phyloP scores from a whole-genome alignment of 2,888 invertebrate species.

The Rotaria macrura region DNA sequence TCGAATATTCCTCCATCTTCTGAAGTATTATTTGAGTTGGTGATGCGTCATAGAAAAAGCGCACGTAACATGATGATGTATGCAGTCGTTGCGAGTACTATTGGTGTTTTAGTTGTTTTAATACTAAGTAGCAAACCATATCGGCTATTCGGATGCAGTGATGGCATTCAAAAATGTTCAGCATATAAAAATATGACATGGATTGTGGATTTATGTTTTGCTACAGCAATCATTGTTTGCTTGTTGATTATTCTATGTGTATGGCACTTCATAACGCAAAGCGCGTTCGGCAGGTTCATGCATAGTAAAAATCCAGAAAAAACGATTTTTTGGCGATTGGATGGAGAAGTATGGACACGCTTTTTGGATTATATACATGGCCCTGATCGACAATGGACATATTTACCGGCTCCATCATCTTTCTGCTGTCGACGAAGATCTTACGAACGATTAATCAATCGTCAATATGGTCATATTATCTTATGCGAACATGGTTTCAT shows the following conservation, averaged over 20 bases:
- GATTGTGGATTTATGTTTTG: too few species aligned
- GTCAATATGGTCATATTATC: neutral
- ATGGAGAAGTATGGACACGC: neutral
- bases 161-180: too few species aligned
- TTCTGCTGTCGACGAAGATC: neutral
- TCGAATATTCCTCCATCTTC: too few species aligned
- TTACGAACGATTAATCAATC: neutral
- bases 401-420: neutral
- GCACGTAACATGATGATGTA: too few species aligned
- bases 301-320: neutral
- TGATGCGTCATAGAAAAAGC: too few species aligned
- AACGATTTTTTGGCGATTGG: neutral
- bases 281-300: neutral
- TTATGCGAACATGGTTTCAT: neutral
- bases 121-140: too few species aligned
- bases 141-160: too few species aligned
- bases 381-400: neutral
- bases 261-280: accelerated
- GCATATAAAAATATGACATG: too few species aligned
- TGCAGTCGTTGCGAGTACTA: too few species aligned
- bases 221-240: too few species aligned
- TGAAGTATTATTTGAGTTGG: too few species aligned
- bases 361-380: neutral
- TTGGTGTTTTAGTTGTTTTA: too few species aligned
- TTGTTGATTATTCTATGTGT: neutral